These are phyloP conservation scores for Phaethornis superciliosus DNA, from an alignment of 2,113 vertebrate genomes.

Conservation along the genomic window DNA sequence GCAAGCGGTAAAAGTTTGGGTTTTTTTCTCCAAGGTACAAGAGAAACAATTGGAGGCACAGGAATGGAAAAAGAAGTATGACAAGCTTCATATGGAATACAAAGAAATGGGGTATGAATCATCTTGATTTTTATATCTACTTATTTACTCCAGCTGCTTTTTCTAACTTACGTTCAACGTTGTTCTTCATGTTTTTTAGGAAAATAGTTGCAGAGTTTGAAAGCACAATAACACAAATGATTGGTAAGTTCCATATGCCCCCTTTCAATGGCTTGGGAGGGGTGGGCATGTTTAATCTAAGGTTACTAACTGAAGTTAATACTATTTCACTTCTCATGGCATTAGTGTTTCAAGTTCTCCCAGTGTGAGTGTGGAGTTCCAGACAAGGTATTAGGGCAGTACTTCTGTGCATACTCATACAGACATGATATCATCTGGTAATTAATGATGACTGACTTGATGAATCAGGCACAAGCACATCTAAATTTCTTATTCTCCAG, in stretches of 20 bases:
- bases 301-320: not conserved
- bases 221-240: constrained; percentile 78
- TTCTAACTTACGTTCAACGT: not conserved
- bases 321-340: not conserved
- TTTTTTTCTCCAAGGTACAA: constrained; percentile 72
- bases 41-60: constrained; percentile 62
- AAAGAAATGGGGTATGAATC: constrained; percentile 85
- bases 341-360: not conserved
- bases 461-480: not conserved
- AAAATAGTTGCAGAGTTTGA: constrained; percentile 89
- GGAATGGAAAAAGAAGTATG: constrained; percentile 75
- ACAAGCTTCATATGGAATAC: constrained; percentile 74
- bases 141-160: not conserved
- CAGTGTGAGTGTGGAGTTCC: not conserved
- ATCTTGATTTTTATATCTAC: not conserved
- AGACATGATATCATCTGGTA: not conserved
- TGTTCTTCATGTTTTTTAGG: constrained; percentile 61
- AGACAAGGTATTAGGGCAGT: not conserved
- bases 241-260: constrained; percentile 76
- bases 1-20: not conserved
- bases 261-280: not conserved
- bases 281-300: not conserved
- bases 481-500: not conserved
- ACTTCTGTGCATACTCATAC: not conserved
- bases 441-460: not conserved